Conservation (phyloP, 2,797 vertebrate species). For the Oophaga sylvatica region DNA sequence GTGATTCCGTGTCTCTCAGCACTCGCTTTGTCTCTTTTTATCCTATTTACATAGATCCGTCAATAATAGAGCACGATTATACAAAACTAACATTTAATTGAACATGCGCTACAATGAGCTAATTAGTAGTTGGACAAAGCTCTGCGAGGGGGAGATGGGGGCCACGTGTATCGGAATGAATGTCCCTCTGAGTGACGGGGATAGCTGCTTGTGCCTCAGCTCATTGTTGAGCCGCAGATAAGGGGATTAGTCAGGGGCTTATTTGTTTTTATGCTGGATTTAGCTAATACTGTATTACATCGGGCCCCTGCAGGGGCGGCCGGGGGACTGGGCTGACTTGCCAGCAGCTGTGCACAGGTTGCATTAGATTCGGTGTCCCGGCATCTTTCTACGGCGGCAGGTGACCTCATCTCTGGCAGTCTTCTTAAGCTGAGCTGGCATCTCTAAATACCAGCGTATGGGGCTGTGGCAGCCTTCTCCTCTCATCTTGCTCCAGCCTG, state of each 20-base stretch:
- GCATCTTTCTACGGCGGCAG: constrained; percentile 11
- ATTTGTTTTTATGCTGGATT: constrained; percentile 65
- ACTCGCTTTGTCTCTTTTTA: constrained; percentile 1
- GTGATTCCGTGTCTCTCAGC: too few relatives aligned
- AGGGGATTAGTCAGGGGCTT: constrained; percentile 55
- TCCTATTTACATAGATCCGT: constrained; percentile 38
- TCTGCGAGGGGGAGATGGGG: not conserved
- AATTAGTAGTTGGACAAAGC: constrained; percentile 41
- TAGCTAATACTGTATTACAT: constrained; percentile 51
- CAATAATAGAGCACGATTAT: constrained; percentile 34
- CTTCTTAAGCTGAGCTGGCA: constrained; percentile 29
- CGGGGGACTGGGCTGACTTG: not conserved
- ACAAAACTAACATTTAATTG: constrained; percentile 26
- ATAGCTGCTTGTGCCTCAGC: constrained; percentile 19
- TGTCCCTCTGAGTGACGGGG: constrained; percentile 20
- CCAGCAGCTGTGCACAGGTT: constrained; percentile 1
- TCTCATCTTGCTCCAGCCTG: constrained; percentile 37
- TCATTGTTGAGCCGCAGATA: constrained; percentile 59
- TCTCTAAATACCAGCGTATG: constrained; percentile 43
- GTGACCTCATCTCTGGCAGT: constrained; percentile 29
- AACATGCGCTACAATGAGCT: constrained; percentile 33
- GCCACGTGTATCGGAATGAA: constrained; percentile 8
- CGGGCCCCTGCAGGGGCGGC: constrained; percentile 40
- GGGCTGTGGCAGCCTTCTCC: constrained; percentile 25
- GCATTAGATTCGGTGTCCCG: not conserved